Conservation (phyloP, 2,797 vertebrate genomes). For the Acrossocheilus fasciatus region DNA sequence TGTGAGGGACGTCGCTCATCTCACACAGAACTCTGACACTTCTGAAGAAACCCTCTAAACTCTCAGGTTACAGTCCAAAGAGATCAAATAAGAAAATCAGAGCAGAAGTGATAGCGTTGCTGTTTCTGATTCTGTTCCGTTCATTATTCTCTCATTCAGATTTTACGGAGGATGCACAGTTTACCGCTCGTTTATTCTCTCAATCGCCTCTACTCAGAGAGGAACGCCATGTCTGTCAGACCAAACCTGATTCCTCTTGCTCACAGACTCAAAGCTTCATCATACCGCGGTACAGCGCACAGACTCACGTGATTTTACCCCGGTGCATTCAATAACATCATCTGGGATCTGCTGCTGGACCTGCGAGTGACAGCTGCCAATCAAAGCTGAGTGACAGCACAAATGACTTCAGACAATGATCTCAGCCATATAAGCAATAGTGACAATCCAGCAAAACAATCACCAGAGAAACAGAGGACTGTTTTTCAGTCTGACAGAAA, state of each 20-base stretch:
- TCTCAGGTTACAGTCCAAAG: not conserved
- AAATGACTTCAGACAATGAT: not conserved
- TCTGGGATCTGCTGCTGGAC: not conserved
- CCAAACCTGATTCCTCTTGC: not conserved
- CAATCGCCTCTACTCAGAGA: not conserved
- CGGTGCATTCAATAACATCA: not conserved
- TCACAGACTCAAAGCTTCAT: not conserved
- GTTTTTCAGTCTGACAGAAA: not conserved
- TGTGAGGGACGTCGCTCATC: not conserved
- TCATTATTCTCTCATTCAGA: not conserved
- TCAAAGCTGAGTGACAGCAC: not conserved
- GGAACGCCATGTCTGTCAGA: not conserved
- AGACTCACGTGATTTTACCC: not conserved
- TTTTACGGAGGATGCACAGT: not conserved
- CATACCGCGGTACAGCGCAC: not conserved
- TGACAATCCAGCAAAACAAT: not conserved
- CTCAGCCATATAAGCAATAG: not conserved
- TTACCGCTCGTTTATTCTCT: not conserved
- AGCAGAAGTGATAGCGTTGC: not conserved
- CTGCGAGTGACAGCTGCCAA: conserved; percentile 3
- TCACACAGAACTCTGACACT: too few relatives aligned
- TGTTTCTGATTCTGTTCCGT: not conserved
- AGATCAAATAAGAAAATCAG: not conserved
- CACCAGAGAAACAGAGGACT: not conserved
- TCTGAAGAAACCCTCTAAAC: not conserved